These are phyloP conservation scores for Patiria pectinifera DNA, from an alignment of 53 echinoderm and acorn worm genomes.

Conservation along the genomic window DNA sequence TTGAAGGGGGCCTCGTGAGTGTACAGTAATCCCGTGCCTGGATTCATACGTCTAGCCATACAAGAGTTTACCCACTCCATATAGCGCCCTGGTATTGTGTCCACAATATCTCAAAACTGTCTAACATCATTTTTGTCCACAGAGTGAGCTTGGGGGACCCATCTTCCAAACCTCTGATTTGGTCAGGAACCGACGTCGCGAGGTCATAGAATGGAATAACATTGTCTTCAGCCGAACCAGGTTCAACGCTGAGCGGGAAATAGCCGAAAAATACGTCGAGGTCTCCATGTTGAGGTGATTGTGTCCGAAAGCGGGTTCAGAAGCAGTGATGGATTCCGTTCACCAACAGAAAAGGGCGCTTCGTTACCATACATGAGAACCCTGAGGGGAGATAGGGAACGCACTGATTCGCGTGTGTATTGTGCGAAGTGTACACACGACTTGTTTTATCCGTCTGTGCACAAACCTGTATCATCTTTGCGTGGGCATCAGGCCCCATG, in stretches of 20 bases:
- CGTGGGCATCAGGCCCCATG: not conserved
- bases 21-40: no score
- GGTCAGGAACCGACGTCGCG: slow-evolving; percentile 66
- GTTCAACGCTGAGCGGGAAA: slow-evolving; percentile 82
- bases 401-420: not conserved
- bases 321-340: not conserved
- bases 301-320: not conserved
- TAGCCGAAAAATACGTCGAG: slow-evolving; percentile 71
- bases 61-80: not conserved
- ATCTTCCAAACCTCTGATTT: slow-evolving; percentile 90
- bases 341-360: no score
- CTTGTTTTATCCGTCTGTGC: not conserved
- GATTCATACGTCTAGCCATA: no score
- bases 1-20: no score
- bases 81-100: not conserved
- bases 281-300: slow-evolving; percentile 70
- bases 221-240: slow-evolving; percentile 75
- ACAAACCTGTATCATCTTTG: not conserved
- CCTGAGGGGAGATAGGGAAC: not conserved
- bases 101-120: not conserved
- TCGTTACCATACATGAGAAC: not conserved
- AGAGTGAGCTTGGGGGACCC: slow-evolving; percentile 82
- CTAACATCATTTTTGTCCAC: not conserved
- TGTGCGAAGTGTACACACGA: no score
- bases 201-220: slow-evolving; percentile 88